phyloP scores from a whole-genome alignment of 2,888 invertebrate genomes.

The Eurytoma adleriae region DNA sequence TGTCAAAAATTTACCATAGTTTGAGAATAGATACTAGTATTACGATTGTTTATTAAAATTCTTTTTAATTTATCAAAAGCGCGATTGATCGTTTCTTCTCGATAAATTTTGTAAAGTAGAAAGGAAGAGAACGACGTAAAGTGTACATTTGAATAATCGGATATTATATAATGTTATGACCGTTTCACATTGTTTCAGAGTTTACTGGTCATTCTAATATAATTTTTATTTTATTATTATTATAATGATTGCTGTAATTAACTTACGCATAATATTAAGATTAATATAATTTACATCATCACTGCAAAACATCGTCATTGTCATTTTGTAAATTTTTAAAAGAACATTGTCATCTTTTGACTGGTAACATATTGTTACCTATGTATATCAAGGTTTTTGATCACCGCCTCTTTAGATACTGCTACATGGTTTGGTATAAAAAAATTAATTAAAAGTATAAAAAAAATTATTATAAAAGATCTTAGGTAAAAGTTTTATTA shows the following conservation, averaged over 20 bases:
- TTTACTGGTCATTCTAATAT: conserved; percentile 69
- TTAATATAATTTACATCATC: conserved; percentile 44
- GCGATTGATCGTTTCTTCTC: conserved; percentile 44
- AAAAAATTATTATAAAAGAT: conserved; percentile 24
- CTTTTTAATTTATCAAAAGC: conserved; percentile 49
- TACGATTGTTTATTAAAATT: conserved; percentile 52
- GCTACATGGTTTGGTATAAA: conserved; percentile 37
- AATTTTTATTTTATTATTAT: conserved; percentile 44
- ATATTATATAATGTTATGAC: conserved; percentile 66
- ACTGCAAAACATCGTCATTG: conserved; percentile 43
- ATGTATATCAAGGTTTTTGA: conserved; percentile 44
- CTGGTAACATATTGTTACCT: conserved; percentile 41
- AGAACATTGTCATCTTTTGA: conserved; percentile 36
- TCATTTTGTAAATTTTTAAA: conserved; percentile 55
- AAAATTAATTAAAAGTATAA: conserved; percentile 32
- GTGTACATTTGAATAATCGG: conserved; percentile 71
- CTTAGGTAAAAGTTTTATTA: conserved; percentile 25
- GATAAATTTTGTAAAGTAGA: conserved; percentile 54
- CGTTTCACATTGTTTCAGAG: conserved; percentile 69
- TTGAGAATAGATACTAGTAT: conserved; percentile 58
- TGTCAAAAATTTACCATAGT: conserved; percentile 62
- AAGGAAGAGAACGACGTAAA: conserved; percentile 58
- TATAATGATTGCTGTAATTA: conserved; percentile 13
- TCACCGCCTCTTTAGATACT: conserved; percentile 6
- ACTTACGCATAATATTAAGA: conserved; percentile 10